phyloP scores from a whole-genome alignment of 2,888 invertebrate species.

The Chloroclysta siterata region DNA sequence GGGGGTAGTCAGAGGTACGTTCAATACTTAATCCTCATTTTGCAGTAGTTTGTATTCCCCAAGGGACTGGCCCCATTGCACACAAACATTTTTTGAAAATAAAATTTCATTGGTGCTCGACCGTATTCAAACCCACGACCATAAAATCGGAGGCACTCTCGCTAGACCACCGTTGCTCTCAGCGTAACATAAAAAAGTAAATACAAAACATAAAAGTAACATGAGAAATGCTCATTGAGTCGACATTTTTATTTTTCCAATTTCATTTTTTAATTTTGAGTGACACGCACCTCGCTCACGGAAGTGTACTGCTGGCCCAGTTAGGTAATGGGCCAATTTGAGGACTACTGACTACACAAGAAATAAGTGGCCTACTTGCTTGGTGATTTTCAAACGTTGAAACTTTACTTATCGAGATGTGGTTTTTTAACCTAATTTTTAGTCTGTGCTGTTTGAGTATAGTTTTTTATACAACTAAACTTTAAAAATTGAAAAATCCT shows the following conservation, averaged over 20 bases:
- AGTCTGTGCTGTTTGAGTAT: too few species aligned
- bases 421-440: neutral
- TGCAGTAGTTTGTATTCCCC: too few species aligned
- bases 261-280: constrained; percentile 39
- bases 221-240: constrained; percentile 8
- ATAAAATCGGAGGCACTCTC: too few species aligned
- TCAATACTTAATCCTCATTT: too few species aligned
- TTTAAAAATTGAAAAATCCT: too few species aligned
- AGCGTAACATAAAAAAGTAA: neutral
- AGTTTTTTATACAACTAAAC: too few species aligned
- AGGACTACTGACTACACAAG: constrained; percentile 9
- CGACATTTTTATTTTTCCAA: constrained; percentile 23
- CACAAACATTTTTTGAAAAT: too few species aligned
- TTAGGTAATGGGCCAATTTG: constrained; percentile 26
- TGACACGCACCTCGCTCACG: constrained; percentile 41
- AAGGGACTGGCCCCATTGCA: too few species aligned
- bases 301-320: constrained; percentile 43
- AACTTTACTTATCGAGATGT: neutral
- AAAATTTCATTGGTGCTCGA: too few species aligned
- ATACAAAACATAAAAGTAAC: constrained; percentile 3
- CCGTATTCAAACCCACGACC: too few species aligned
- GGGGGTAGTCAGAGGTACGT: too few species aligned
- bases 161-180: too few species aligned
- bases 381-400: neutral
- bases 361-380: constrained; percentile 20